Evolutionary conservation across 2,888 invertebrate species (phyloP), one percentile per base, ranked within the genome.

Genomic region (Harpalus rufipes): DNA sequence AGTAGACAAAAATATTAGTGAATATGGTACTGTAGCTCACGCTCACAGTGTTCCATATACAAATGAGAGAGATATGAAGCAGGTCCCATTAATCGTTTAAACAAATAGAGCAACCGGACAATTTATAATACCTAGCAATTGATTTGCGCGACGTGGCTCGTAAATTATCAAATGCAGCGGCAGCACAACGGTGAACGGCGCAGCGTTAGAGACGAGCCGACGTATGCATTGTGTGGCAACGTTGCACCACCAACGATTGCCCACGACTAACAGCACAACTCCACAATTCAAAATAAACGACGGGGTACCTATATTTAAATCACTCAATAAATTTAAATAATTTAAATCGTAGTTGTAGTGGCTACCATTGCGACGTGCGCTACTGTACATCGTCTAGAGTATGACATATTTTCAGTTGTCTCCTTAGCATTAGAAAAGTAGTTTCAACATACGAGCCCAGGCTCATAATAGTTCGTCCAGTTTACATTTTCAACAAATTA

Each of bases 101-200:
- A 74, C 51, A 74, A 74, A 74, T 74, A 74, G 41, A 74, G 18
- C 51, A 5, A 39, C 39, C 65, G 65, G 44, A 74, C 74, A 74
- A 74, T 74, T 72, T 72, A 72, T 72, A 72, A 72, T 72, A 41
- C 39, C 68, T 39, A 72, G 68, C 68, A 74, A 74, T 74, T 74
- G 74, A 74, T 74, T 74, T 41, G 74, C 44, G 74, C 74, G 74
- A 51, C 74, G 21, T 18, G 44, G 74, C 44, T 74, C 74, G 74
- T 74, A 74, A 74, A 74, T 74, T 74, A 74, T 74, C 74, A 74
- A 41, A 74, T 72, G 74, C 74, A 44, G 74, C 18, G 51, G 16
- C 51, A 10, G 74, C 32, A 65, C n/a, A 63, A 63, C 63, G 3
- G 25, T 25, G 3, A 63, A 63, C 63, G 63, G 25, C 25, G 25